Conservation (phyloP, 23 tunicate genomes). For the Halocynthia aurantium region DNA sequence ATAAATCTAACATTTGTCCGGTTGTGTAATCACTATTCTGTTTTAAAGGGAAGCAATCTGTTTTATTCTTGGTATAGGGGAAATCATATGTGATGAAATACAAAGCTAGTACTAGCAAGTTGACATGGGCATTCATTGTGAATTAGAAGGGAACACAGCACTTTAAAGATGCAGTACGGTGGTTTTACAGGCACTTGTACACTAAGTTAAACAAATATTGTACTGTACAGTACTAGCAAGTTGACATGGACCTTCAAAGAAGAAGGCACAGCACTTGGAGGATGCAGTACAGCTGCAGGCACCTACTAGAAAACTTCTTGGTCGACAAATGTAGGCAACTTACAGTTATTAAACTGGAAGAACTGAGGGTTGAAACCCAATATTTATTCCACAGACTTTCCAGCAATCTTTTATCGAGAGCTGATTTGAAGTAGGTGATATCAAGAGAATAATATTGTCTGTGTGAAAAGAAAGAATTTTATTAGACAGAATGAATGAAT, state of each 20-base stretch:
- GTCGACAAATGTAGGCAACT: background rate
- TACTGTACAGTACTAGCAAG: too few relatives aligned
- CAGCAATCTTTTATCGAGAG: constrained; percentile 70
- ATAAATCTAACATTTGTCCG: constrained; percentile 85
- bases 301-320: too few relatives aligned
- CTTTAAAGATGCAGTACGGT: too few relatives aligned
- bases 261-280: background rate
- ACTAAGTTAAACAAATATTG: too few relatives aligned
- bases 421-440: constrained; percentile 88
- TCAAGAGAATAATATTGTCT: constrained; percentile 93
- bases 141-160: too few relatives aligned
- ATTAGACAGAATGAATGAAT: too few relatives aligned
- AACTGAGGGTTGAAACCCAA: constrained; percentile 94
- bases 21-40: constrained; percentile 93
- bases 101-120: too few relatives aligned
- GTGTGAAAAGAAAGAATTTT: background rate
- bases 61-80: too few relatives aligned
- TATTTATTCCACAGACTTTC: constrained; percentile 98
- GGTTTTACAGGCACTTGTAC: background rate
- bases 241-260: too few relatives aligned
- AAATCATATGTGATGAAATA: too few relatives aligned
- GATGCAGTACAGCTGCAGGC: background rate
- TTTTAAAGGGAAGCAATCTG: too few relatives aligned
- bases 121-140: too few relatives aligned
- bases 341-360: constrained; percentile 67